Base-by-base conservation (phyloP, 1,140 invertebrate species). In the Homalodisca vitripennis region DNA sequence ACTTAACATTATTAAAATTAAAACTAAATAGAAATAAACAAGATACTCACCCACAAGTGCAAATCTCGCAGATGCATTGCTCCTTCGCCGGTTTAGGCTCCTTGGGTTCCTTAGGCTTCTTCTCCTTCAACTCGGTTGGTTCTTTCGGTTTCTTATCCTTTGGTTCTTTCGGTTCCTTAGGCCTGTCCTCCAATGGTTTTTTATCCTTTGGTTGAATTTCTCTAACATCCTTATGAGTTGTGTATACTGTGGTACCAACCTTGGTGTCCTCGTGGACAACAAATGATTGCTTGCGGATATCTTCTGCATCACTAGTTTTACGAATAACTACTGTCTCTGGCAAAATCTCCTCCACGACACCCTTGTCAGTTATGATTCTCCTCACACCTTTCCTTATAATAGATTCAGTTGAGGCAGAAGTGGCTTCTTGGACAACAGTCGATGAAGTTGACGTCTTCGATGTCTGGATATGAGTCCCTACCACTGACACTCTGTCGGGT, bases 41-140 rank as follows among this genome's bases (percentile, higher is more conserved):
- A 51, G 12, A 67, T n/a, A 88, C 90, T 89, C 82, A 94, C 92
- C 92, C 92, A 80, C 92, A 94, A 76, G 91, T 94, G 78, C 92
- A 94, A 48, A 94, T 88, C 82, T 94, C 91, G 79, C 92, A 94
- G 73, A 94, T 92, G 76, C 92, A 94, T 78, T 92, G 88, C 78
- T 93, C 92, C 78, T 91, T 91, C 82, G 51, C 81, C 0, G 12
- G 67, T 26, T 53, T 47, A 12, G 63, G 48, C 53, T 66, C 34
- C 41, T 70, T 48, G 20, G 62, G 48, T 34, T 68, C 63, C 30
- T 60, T 69, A 13, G 29, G 27, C 63, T 60, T 3, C 27, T 60
- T 29, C 14, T 60, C 55, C 10, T 22, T n/a, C n/a, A n/a, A n/a
- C n/a, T n/a, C n/a, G n/a, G n/a, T n/a, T n/a, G n/a, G n/a, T n/a